Evolutionary conservation across 2,888 invertebrate genomes (phyloP), one percentile per base, ranked within the genome.

Genomic region (Athrips mouffetella): DNA sequence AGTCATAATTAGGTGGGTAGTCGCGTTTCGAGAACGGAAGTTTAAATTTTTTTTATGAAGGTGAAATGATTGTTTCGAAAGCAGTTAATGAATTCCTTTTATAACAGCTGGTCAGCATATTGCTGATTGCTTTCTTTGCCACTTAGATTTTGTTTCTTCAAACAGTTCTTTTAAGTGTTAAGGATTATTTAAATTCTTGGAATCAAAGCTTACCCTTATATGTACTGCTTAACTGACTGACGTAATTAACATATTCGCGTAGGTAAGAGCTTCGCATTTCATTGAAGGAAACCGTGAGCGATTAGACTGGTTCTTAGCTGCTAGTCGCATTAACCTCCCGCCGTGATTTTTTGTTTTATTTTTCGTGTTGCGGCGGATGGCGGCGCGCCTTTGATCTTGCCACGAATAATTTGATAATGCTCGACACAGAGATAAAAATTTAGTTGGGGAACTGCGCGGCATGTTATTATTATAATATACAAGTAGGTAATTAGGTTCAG

Each of bases 391-490:
- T 60, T 60, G 59, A 59, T 60, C 59, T 59, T 41, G 41, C 53
- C 51, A 70, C 68, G 66, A 61, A 66, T 62, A 44, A 48, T 65
- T 65, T 72, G 72, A 73, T 73, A 70, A 70, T 65, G 64, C 62
- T 57, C 63, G 65, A 59, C 62, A 63, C 63, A 67, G 67, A 71
- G 70, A 68, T 70, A 72, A 70, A 72, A 39, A 31, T 37, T 50
- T 29, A 16, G 37, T 35, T 15, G 15, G 23, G 35, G 23, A 35
- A n/a, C n/a, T n/a, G n/a, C n/a, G n/a, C 35, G 25, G 37, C 31
- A 30, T 39, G 35, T 21, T 23, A 25, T 45, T 41, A 33, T 44
- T 31, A 31, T 44, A 35, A 35, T 35, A 25, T 15, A 30, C 20
- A 35, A 25, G 33, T 45, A 23, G 35, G 33, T 45, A 45, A 35